These are phyloP conservation scores for Chrysochloris asiatica DNA, from an alignment of 2,113 vertebrate species.

Conservation along the genomic window DNA sequence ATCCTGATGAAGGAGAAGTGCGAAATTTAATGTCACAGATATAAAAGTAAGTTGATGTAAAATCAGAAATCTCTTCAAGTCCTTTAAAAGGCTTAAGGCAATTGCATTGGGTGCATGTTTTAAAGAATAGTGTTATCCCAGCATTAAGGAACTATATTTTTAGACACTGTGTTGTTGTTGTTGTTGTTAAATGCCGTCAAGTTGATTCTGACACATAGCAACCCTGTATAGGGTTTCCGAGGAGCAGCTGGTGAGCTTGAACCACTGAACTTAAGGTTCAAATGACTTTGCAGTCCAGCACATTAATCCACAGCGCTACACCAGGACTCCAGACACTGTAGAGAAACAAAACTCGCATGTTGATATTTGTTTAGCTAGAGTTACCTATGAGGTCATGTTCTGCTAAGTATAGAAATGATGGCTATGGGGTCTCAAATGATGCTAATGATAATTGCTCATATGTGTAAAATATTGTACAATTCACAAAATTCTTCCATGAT, in stretches of 20 bases:
- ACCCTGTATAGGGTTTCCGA: too few relatives aligned
- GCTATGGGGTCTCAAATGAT: not conserved
- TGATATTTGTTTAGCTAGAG: not conserved
- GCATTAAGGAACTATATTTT: slow-evolving; percentile 13
- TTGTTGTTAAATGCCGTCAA: too few relatives aligned
- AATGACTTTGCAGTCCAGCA: too few relatives aligned
- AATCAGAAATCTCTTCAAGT: not conserved
- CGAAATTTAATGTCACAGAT: not conserved
- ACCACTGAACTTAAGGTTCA: too few relatives aligned
- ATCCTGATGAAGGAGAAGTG: not conserved
- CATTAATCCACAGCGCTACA: too few relatives aligned
- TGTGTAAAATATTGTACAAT: not conserved
- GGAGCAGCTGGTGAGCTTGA: too few relatives aligned
- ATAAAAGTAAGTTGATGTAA: not conserved
- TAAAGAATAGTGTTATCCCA: not conserved
- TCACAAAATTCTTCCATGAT: not conserved
- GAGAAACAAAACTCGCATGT: not conserved
- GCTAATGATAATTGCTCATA: not conserved
- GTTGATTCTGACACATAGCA: too few relatives aligned
- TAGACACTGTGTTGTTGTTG: too few relatives aligned
- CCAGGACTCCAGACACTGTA: too few relatives aligned
- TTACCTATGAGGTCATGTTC: not conserved
- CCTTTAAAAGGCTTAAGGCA: not conserved
- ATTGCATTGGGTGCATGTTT: not conserved
- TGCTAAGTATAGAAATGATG: not conserved